Conservation (phyloP, 2,113 vertebrate species). For the Albula goreensis region DNA sequence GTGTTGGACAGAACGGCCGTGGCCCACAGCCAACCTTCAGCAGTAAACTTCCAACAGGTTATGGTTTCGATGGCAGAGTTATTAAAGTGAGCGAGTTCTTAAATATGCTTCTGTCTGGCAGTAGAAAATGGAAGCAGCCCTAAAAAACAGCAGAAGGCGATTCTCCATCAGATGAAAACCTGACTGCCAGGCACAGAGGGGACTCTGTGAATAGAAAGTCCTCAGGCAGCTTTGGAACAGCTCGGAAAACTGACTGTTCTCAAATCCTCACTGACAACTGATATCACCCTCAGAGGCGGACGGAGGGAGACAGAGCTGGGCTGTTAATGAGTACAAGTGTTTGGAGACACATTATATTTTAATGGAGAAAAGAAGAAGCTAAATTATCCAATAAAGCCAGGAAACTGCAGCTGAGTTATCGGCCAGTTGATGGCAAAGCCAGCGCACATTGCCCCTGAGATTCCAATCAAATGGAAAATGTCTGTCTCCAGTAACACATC, state of each 20-base stretch:
- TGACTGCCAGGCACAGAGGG: neutral
- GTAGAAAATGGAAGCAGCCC: neutral
- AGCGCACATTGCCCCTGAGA: neutral
- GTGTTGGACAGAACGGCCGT: neutral
- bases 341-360: constrained; percentile 10
- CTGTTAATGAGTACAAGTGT: neutral
- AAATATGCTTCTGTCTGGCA: neutral
- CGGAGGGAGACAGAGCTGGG: neutral
- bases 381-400: neutral
- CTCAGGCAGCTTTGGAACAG: neutral
- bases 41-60: neutral
- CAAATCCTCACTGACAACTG: neutral
- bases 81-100: neutral
- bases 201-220: neutral
- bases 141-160: neutral
- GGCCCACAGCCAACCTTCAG: neutral
- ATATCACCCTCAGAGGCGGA: neutral
- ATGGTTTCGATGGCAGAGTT: neutral
- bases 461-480: neutral
- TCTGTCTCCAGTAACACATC: neutral
- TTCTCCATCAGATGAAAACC: neutral
- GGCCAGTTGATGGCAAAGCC: neutral
- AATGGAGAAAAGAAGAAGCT: neutral
- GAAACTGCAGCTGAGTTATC: neutral
- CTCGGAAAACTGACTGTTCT: neutral